Base-by-base conservation (phyloP, 2,888 invertebrate species). In the Sthenelais limicola region DNA sequence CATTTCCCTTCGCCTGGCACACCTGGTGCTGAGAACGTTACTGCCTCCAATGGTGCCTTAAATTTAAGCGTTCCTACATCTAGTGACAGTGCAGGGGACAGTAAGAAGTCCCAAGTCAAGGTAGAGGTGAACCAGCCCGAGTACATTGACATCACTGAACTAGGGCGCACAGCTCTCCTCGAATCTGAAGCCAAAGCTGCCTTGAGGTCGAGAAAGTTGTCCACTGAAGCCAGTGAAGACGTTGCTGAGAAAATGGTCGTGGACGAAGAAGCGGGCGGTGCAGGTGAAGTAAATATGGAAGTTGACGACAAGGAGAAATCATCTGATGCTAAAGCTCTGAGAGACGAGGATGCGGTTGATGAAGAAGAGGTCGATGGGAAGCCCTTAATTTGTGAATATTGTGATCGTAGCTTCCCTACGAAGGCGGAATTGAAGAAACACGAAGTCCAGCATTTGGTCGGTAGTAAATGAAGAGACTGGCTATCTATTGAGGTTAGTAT, bases 1-100 rank as follows among this genome's bases (percentile, higher is more conserved):
- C 95, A 95, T 86, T 94, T 95, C 79, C 82, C 15, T 15, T 24
- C 62, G 2, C 62, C 62, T 1, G 62, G 62, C 1, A 38, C 62
- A 3, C 62, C 62, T 1, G 62, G 62, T 1, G 35, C 26, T 18
- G 62, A 62, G 24, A 43, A 43, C 1, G 35, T 62, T 43, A 62
- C n/a, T 21, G 35, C 62, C 3, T 26, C 62, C 1, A 62, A 62
- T 26, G 12, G 38, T 35, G 62, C 24, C 24, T 43, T 62, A 15
- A 62, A 62, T 26, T 43, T 62, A 21, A 62, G 62, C 38, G 24
- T 48, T 43, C 47, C n/a, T 43, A n/a, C 12, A 12, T 43, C 12
- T n/a, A n/a, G 47, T 12, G 12, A 43, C 47, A 15, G 47, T 43
- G 47, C 12, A 43, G 47, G 47, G n/a, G 2, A 5, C 3, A 1